phyloP scores from a whole-genome alignment of 2,888 invertebrate genomes.

The Lamellibrachia columna region DNA sequence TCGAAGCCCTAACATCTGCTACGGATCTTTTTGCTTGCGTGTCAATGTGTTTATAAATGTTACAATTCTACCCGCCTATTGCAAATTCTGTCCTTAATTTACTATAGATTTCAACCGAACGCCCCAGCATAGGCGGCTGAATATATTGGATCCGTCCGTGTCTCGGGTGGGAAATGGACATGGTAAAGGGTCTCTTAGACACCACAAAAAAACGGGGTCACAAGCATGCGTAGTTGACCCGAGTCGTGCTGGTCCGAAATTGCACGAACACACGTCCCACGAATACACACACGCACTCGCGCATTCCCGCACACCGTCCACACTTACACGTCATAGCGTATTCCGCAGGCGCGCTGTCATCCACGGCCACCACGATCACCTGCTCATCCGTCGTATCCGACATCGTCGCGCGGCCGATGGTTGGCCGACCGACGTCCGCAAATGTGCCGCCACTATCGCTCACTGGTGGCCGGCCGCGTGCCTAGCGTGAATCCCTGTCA shows the following conservation, averaged over 20 bases:
- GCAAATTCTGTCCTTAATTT: not conserved
- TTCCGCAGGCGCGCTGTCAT: not conserved
- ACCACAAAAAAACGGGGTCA: not conserved
- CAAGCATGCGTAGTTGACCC: too few species aligned
- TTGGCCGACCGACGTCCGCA: not conserved
- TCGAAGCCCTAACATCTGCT: too few species aligned
- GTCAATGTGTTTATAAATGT: too few species aligned
- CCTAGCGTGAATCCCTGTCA: not conserved
- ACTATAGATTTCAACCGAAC: not conserved
- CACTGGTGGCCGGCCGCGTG: not conserved
- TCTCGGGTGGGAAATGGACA: too few species aligned
- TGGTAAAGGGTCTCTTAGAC: too few species aligned
- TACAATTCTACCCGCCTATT: not conserved
- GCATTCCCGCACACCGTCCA: not conserved
- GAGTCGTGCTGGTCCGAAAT: too few species aligned
- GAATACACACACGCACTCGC: not conserved
- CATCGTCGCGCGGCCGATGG: not conserved
- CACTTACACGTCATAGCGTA: not conserved
- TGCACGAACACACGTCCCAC: too few species aligned
- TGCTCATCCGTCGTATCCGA: not conserved
- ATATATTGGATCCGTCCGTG: too few species aligned
- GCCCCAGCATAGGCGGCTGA: too few species aligned
- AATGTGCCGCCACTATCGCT: slow-evolving; percentile 2
- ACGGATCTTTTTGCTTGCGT: too few species aligned
- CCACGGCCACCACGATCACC: not conserved